Evolutionary conservation across 2,113 vertebrate genomes (phyloP), one percentile per base, ranked within the genome.

Genomic region (Deroptyus accipitrinus): DNA sequence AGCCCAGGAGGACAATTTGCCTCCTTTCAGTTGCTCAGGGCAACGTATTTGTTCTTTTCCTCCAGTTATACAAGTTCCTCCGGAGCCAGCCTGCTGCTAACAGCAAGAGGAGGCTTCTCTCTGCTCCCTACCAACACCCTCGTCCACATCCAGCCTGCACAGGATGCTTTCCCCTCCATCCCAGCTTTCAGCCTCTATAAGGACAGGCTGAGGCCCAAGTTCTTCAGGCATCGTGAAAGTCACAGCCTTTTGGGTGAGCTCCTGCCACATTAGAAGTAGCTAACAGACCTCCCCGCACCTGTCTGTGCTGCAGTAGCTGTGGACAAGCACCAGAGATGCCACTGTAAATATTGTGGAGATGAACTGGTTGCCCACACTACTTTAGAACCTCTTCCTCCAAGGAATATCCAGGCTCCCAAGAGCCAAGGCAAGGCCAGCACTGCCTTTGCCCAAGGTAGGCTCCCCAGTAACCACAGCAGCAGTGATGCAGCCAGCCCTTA

Each of bases 341-440:
- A 2, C 54, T 10, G 1, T 1, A 2, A 17, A 42, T 11, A 59
- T 14, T 1, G 13, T 0, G 1, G n/a, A 27, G 52, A 11, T 11
- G 83, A 49, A 1, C 17, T 2, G 37, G 30, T 8, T 13, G 92
- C 15, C 63, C 44, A 22, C 25, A 2, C 2, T 2, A 39, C 11
- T 11, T 23, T 44, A 49, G 24, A 78, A 66, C 33, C 52, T 42
- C 48, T 20, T 68, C 48, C 52, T 22, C 33, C 22, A 0, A 68
- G 72, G 85, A 91, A 64, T 3, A 18, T 5, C 55, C 61, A 8
- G 2, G 39, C 28, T 55, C 66, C 74, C 51, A 4, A 3, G 31
- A 70, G 83, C 87, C 55, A 14, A 28, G 66, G 64, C 54, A 24
- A 10, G 17, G 63, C 57, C 66, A 37, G 72, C 68, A 59, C n/a